Conservation (phyloP, 2,113 vertebrate genomes). For the Odobenus rosmarus region DNA sequence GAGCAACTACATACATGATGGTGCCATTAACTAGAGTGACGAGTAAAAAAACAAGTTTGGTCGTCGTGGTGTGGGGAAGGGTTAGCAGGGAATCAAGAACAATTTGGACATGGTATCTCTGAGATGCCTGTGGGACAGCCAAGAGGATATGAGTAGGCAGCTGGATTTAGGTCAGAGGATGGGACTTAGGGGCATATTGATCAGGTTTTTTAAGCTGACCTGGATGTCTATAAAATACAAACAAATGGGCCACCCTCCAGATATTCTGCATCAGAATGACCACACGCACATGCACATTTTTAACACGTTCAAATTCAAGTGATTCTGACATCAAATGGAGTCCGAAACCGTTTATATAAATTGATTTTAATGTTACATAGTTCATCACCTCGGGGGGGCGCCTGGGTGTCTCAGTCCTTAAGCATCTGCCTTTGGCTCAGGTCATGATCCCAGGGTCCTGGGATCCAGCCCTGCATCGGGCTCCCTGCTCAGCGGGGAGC, state of each 20-base stretch:
- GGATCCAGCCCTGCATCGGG: no score
- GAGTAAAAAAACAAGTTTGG: not conserved
- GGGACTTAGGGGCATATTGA: not conserved
- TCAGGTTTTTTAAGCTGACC: not conserved
- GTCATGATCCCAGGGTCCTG: no score
- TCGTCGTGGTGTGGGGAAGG: accelerated
- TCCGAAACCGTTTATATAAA: not conserved
- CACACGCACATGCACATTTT: not conserved
- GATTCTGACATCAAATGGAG: not conserved
- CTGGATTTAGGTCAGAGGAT: not conserved
- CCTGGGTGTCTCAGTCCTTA: no score
- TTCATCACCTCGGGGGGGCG: not conserved
- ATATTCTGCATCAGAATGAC: not conserved
- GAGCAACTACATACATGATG: not conserved
- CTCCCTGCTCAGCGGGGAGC: no score
- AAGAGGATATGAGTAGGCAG: not conserved
- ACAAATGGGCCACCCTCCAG: not conserved
- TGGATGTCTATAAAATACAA: not conserved
- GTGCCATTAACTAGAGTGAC: not conserved
- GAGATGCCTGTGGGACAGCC: not conserved
- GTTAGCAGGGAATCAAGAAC: not conserved
- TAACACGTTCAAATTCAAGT: not conserved
- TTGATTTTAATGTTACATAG: not conserved
- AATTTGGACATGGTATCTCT: not conserved
- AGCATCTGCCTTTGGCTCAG: no score